Evolutionary conservation across 2,888 invertebrate genomes (phyloP).

Genomic region (Tachina grossa): DNA sequence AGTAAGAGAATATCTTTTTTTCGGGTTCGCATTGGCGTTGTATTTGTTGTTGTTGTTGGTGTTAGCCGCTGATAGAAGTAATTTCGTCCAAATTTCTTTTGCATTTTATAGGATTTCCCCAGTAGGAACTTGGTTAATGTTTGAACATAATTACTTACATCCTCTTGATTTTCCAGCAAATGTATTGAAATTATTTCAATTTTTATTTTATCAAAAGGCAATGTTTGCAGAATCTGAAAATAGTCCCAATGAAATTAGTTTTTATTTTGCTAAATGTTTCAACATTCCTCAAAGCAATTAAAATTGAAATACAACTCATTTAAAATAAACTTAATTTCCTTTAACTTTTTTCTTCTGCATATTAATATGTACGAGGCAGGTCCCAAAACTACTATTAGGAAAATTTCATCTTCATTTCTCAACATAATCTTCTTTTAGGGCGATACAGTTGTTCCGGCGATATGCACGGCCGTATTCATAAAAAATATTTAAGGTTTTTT

Average conservation of each 20-base stretch:
- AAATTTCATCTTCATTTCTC: too few species aligned
- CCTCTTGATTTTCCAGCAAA: slow-evolving; percentile 80
- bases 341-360: neutral
- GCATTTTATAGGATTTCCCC: slow-evolving; percentile 82
- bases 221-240: slow-evolving; percentile 81
- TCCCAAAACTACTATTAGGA: too few species aligned
- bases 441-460: too few species aligned
- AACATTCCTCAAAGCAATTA: slow-evolving; percentile 22
- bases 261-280: slow-evolving; percentile 6
- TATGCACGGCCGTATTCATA: too few species aligned
- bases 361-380: neutral
- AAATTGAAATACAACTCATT: slow-evolving; percentile 14
- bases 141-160: slow-evolving; percentile 79
- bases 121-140: slow-evolving; percentile 82
- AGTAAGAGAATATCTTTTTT: slow-evolving; percentile 80
- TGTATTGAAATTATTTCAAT: slow-evolving; percentile 83
- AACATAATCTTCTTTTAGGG: too few species aligned
- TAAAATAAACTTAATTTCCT: slow-evolving; percentile 59
- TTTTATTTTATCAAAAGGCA: slow-evolving; percentile 82
- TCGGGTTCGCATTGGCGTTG: slow-evolving; percentile 79
- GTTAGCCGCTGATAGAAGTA: slow-evolving; percentile 81
- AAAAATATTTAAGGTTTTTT: too few species aligned
- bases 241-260: neutral
- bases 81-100: slow-evolving; percentile 81
- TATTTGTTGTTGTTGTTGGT: slow-evolving; percentile 74